Evolutionary conservation across 2,888 invertebrate species (phyloP).

Genomic region (Thymelicus sylvestris): DNA sequence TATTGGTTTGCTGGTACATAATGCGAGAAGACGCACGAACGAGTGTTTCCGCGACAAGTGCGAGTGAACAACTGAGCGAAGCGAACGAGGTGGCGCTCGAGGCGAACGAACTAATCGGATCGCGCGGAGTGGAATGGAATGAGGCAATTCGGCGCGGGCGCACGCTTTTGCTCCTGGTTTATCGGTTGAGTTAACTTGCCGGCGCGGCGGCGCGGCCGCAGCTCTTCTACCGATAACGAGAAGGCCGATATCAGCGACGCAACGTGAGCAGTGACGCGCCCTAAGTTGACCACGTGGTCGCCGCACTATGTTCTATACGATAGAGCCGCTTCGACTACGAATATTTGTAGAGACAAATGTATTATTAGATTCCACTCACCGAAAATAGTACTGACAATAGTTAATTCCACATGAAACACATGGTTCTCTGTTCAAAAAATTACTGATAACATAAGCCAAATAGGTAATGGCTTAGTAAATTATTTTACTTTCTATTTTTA

Average conservation of each 20-base stretch:
- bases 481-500: too few relatives aligned
- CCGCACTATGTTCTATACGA: slow-evolving; percentile 46
- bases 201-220: slow-evolving; percentile 50
- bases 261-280: slow-evolving; percentile 52
- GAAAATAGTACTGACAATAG: slow-evolving; percentile 74
- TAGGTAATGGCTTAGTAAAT: not conserved
- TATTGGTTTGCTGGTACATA: slow-evolving; percentile 81
- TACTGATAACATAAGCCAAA: slow-evolving; percentile 19
- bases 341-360: slow-evolving; percentile 71
- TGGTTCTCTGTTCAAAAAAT: slow-evolving; percentile 42
- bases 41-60: slow-evolving; percentile 73
- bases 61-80: slow-evolving; percentile 81
- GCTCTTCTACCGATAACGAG: slow-evolving; percentile 76
- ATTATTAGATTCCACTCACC: slow-evolving; percentile 71
- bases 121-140: slow-evolving; percentile 68
- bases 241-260: slow-evolving; percentile 74
- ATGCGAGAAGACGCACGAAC: slow-evolving; percentile 69
- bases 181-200: slow-evolving; percentile 63
- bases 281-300: slow-evolving; percentile 53
- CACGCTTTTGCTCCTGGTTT: slow-evolving; percentile 82
- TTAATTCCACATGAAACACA: slow-evolving; percentile 58
- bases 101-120: slow-evolving; percentile 74
- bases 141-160: slow-evolving; percentile 80
- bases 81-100: slow-evolving; percentile 63
- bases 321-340: slow-evolving; percentile 50